Evolutionary conservation across 2,888 invertebrate genomes (phyloP).

Genomic region (Archips crataeganus): DNA sequence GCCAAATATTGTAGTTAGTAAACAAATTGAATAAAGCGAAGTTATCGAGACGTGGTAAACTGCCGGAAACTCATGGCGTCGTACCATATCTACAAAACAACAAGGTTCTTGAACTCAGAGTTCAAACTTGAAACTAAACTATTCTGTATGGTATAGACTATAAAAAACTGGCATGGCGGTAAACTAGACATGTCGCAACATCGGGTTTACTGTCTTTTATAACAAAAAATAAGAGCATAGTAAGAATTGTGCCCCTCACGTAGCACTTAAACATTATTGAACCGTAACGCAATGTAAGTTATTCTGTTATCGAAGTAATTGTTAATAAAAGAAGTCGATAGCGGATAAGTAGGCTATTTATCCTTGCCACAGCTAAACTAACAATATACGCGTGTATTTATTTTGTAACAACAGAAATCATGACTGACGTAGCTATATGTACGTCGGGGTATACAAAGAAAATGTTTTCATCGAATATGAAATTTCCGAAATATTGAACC

Average conservation of each 20-base stretch:
- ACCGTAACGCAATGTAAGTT: conserved; percentile 9
- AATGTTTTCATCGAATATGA: background rate
- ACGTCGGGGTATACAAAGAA: background rate
- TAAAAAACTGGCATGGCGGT: background rate
- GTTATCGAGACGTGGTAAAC: conserved; percentile 12
- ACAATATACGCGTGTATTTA: conserved; percentile 35
- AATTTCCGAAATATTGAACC: background rate
- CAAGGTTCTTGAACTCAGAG: conserved; percentile 37
- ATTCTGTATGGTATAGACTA: conserved; percentile 1
- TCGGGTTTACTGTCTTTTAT: background rate
- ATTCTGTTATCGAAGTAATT: conserved; percentile 6
- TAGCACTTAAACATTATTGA: background rate
- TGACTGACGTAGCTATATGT: background rate
- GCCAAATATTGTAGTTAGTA: conserved; percentile 10
- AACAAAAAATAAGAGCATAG: background rate
- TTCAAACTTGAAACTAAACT: conserved; percentile 20
- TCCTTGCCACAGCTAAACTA: conserved; percentile 31
- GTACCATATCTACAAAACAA: conserved; percentile 38
- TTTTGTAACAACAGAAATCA: conserved; percentile 33
- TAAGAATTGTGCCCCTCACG: background rate
- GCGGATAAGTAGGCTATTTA: conserved; percentile 12
- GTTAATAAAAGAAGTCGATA: conserved; percentile 16
- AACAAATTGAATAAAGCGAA: conserved; percentile 21
- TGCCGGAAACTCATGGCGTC: conserved; percentile 33
- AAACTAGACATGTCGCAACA: background rate